These are phyloP conservation scores for Pelecanus crispus DNA, from an alignment of 2,113 vertebrate genomes.

Conservation along the genomic window DNA sequence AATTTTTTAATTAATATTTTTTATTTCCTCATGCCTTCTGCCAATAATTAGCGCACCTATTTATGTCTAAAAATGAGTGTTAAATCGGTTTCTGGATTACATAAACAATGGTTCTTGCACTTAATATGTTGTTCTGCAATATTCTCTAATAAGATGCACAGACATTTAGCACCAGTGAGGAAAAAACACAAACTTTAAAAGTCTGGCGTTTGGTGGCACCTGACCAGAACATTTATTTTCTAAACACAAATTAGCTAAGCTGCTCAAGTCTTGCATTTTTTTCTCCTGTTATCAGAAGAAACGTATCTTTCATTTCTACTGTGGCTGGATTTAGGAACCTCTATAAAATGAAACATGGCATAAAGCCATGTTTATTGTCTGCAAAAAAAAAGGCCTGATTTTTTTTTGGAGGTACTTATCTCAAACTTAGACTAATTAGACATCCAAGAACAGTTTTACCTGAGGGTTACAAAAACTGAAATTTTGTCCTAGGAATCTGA, in stretches of 20 bases:
- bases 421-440: neutral
- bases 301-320: neutral
- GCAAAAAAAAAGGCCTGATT: neutral
- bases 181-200: neutral
- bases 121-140: neutral
- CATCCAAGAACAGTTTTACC: neutral
- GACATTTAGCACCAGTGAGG: neutral
- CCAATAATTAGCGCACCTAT: neutral
- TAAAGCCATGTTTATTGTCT: neutral
- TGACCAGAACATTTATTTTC: neutral
- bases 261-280: neutral
- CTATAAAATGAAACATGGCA: neutral
- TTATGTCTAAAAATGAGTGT: neutral
- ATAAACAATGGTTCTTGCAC: neutral
- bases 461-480: neutral
- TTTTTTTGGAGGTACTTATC: neutral
- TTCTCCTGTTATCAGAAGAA: neutral
- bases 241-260: neutral
- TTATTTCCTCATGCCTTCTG: neutral
- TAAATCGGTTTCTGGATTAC: neutral
- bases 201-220: neutral
- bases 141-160: neutral
- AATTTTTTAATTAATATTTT: too few relatives aligned
- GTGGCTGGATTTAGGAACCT: neutral
- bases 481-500: neutral